Base-by-base conservation (phyloP, 2,797 vertebrate genomes). In the Furcifer pardalis region DNA sequence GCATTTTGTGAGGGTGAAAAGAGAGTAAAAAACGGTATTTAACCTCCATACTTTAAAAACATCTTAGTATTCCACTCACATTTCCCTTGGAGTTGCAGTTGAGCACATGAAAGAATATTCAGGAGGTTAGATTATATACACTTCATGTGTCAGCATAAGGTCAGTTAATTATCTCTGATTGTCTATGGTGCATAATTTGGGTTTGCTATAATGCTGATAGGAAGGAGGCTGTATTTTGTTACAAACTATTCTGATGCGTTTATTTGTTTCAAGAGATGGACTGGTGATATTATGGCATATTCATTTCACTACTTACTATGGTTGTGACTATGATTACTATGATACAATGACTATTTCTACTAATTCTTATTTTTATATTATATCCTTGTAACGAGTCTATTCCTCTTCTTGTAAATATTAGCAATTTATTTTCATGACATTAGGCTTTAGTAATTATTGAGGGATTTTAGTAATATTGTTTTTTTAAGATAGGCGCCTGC, bases 161-260 rank as follows among this genome's bases (percentile, higher is more conserved):
- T 56, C 81, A 86, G 78, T 13, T 44, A 84, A 86, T 44, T 89
- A 75, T 25, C 72, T 88, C 77, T 84, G 81, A 81, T 1, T 42
- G 52, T 37, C 35, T 85, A 77, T 84, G 37, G 59, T 72, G 75
- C 74, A 73, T 84, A 65, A 65, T 77, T 81, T 72, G 44, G 79
- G 60, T 88, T 79, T 79, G 46, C 79, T 84, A 87, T 63, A n/a
- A 79, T 56, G 35, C 46, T 82, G 78, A 78, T 72, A 37, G 76
- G 81, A 86, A n/a, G n/a, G n/a, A 19, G 74, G 32, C 13, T 65
- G 12, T n/a, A 65, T 21, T 32, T 68, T 17, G 15, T 77, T 27
- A 10, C n/a, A 60, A n/a, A 12, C 35, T 35, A 40, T 85, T 68
- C 37, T 66, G 10, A 76, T 59, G 19, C 62, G 42, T 62, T 62